Conservation (phyloP, 2,113 vertebrate species). For the Ophthalmolycus amberensis region DNA sequence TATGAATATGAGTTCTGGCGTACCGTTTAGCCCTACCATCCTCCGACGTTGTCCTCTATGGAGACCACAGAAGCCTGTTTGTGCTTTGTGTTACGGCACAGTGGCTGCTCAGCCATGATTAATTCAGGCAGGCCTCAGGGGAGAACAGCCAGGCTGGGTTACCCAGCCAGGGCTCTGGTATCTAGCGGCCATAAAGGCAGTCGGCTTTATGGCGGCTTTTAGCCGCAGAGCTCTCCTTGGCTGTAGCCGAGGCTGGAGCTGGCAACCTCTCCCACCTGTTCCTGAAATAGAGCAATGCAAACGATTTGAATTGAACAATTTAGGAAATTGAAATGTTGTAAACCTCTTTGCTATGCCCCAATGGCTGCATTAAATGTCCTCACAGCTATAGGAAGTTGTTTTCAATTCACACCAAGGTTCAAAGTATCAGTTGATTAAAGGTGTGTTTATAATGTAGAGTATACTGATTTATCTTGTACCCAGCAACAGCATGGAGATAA, state of each 20-base stretch:
- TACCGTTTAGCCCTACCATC: conserved; percentile 26
- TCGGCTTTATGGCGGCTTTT: conserved; percentile 53
- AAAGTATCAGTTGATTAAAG: conserved; percentile 6
- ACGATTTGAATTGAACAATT: conserved; percentile 21
- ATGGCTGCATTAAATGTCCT: neutral
- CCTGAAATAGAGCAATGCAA: conserved; percentile 30
- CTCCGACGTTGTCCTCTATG: conserved; percentile 45
- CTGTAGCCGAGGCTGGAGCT: conserved; percentile 11
- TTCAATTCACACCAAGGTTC: conserved; percentile 3
- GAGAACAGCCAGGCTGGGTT: conserved; percentile 72
- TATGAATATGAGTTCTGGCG: conserved; percentile 13
- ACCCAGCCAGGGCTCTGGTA: conserved; percentile 76
- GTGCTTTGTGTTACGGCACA: conserved; percentile 66
- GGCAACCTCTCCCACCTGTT: conserved; percentile 37
- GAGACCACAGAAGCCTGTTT: conserved; percentile 70
- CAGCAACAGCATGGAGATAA: neutral
- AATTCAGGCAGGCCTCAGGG: conserved; percentile 78
- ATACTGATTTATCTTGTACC: neutral
- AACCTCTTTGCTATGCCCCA: conserved; percentile 18
- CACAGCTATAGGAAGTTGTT: conserved; percentile 6
- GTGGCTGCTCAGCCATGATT: conserved; percentile 80
- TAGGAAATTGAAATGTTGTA: conserved; percentile 30
- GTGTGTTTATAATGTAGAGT: neutral
- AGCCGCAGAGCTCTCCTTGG: conserved; percentile 24
- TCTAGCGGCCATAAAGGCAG: conserved; percentile 61